Conservation (phyloP, 2,888 invertebrate genomes). For the Harmothoe impar region DNA sequence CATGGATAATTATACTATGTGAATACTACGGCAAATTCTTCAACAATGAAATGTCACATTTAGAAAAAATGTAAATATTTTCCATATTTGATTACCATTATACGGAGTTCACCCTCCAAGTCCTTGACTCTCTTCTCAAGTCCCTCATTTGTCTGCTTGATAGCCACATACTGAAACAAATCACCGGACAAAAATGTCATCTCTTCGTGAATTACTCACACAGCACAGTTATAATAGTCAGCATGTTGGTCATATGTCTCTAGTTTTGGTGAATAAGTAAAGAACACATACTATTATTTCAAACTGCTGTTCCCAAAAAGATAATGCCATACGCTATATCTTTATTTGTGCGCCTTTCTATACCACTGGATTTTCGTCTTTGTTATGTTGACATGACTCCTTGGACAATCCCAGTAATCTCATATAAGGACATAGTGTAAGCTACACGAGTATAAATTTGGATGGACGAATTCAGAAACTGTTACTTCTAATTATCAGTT, state of each 20-base stretch:
- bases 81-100: conserved; percentile 50
- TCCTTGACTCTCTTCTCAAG: background rate
- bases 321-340: too few species aligned
- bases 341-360: background rate
- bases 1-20: too few species aligned
- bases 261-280: background rate
- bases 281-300: too few species aligned
- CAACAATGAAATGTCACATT: too few species aligned
- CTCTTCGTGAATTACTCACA: background rate
- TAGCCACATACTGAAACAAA: conserved; percentile 31
- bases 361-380: too few species aligned
- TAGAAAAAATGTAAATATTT: too few species aligned
- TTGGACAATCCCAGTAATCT: conserved; percentile 36
- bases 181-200: background rate
- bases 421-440: background rate
- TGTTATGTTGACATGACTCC: background rate
- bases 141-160: background rate
- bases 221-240: background rate
- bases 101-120: conserved; percentile 18
- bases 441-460: too few species aligned
- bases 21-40: too few species aligned
- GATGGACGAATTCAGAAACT: too few species aligned
- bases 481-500: too few species aligned
- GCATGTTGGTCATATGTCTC: background rate
- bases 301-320: too few species aligned